Base-by-base conservation (phyloP, 2,797 vertebrate genomes). In the Gymnothorax reevesii region DNA sequence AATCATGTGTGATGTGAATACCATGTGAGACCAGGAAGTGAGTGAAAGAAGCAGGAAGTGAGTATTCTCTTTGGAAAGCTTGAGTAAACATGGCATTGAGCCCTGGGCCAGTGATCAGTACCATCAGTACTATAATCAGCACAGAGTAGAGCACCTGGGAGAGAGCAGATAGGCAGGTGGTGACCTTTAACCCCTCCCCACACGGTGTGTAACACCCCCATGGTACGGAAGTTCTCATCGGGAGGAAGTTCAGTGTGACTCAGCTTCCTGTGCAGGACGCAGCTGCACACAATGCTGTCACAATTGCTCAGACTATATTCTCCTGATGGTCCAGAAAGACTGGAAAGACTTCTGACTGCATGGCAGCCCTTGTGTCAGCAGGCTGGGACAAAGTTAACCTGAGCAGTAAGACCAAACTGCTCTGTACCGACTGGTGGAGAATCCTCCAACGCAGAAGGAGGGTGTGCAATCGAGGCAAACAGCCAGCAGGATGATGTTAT, bases 261-360 rank as follows among this genome's bases (percentile, higher is more conserved):
- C 73, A 77, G 89, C 91, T 91, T 94, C 89, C 92, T 91, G 87
- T 71, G 83, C 90, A 94, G 95, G 94, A 96, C 94, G 93, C 94
- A 95, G 94, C 94, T 96, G 95, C 93, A 95, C 83, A 92, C 92
- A 92, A 93, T 94, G 92, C 90, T 17, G 62, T 13, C 27, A 75
- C 57, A 62, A 66, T n/a, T 66, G 22, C 64, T 66, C 60, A 62
- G 60, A 62, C 57, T 7, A 59, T 42, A 59, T 9, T 9, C 57
- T 13, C 60, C 60, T 62, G 60, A 62, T 17, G 60, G 10, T 17
- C 60, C 60, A 60, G 7, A 60, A 3, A 6, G 4, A 17, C 59
- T 42, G 33, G 33, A 42, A 42, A 42, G 33, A 42, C 33, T 42
- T 42, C 33, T 42, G 33, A 42, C 33, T 42, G 33, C 33, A 42